Percentiles rank a stretch among this genome's conserved stretches.
phyloP scores from a whole-genome alignment of 2,113 vertebrate genomes.

The Gopherus evgoodei region DNA sequence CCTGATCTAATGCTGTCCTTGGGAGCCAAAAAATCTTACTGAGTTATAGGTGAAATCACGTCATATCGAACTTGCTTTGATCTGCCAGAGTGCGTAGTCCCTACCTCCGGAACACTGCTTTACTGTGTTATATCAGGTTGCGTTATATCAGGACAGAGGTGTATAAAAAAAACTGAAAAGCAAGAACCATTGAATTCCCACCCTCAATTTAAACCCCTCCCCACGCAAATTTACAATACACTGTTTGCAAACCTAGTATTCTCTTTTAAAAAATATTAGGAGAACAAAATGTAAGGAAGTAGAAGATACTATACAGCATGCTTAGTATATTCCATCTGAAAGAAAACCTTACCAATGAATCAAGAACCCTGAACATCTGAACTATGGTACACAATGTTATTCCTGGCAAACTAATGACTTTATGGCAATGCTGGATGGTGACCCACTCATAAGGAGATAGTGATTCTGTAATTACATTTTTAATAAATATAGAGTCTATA shows the following conservation, averaged over 20 bases:
- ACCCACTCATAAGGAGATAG: not conserved
- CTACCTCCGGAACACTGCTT: too few species aligned
- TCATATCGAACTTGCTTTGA: too few species aligned
- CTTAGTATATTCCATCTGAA: not conserved
- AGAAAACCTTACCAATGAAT: not conserved
- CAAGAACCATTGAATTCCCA: not conserved
- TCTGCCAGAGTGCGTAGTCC: too few species aligned
- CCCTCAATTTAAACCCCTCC: not conserved
- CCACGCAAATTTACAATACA: not conserved
- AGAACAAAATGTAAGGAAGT: not conserved
- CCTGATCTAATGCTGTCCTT: too few species aligned
- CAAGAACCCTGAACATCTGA: not conserved
- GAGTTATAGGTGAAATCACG: too few species aligned
- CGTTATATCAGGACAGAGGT: too few species aligned
- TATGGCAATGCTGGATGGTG: not conserved
- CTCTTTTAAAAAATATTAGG: not conserved
- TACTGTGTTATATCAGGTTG: too few species aligned
- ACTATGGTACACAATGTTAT: not conserved
- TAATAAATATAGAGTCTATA: not conserved
- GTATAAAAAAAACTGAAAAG: not conserved
- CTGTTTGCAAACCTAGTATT: not conserved
- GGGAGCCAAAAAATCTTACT: too few species aligned
- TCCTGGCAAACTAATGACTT: not conserved
- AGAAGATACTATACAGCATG: not conserved
- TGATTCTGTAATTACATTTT: not conserved